Conservation (phyloP, 2,113 vertebrate genomes). For the Aptenodytes forsteri region DNA sequence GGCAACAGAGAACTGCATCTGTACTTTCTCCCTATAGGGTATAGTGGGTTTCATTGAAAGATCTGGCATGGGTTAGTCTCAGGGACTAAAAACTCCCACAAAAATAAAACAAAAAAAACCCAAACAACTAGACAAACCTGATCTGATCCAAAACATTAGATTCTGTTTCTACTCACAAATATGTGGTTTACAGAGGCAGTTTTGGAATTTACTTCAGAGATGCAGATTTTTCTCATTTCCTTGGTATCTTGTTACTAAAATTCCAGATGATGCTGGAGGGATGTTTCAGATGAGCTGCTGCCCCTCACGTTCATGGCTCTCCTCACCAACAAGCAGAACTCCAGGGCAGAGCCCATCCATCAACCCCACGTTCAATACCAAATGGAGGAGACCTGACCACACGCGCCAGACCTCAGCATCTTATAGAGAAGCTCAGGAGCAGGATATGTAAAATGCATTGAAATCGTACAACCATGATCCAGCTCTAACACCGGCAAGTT, state of each 20-base stretch:
- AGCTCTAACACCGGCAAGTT: neutral
- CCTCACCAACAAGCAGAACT: neutral
- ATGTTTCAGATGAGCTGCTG: neutral
- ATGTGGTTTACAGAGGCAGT: neutral
- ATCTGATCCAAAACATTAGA: neutral
- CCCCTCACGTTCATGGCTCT: fast-evolving
- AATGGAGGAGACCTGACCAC: neutral
- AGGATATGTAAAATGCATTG: neutral
- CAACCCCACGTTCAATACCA: fast-evolving
- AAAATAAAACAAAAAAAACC: neutral
- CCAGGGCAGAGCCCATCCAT: neutral
- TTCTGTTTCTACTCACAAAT: neutral
- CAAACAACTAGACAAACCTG: neutral
- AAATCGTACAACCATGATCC: neutral
- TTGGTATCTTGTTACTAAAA: neutral
- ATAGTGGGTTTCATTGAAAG: neutral
- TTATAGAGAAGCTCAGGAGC: neutral
- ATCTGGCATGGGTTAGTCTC: neutral
- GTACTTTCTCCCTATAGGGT: neutral
- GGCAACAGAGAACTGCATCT: neutral
- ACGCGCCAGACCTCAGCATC: fast-evolving
- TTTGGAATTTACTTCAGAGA: neutral
- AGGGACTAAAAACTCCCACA: neutral
- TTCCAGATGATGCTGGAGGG: neutral
- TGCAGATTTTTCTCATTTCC: neutral